Percentiles rank a stretch among this genome's conserved stretches.
Conservation (phyloP, 2,113 vertebrate species). For the Falcunculus frontatus region DNA sequence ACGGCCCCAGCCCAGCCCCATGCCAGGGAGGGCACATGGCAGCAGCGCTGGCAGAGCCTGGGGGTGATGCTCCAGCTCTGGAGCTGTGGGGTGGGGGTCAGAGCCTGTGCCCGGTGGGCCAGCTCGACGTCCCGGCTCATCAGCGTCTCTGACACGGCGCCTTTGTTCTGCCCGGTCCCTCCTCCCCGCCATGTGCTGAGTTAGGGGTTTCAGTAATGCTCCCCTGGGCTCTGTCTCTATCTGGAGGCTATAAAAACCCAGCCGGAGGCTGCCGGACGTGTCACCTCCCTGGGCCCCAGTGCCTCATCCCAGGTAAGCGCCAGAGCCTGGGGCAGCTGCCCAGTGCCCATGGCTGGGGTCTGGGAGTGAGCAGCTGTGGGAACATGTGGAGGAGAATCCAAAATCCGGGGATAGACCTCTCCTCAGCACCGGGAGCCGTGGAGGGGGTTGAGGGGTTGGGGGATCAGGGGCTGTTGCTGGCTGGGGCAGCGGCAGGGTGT, state of each 20-base stretch:
- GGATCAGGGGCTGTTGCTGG: accelerated
- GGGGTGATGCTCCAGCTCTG: accelerated
- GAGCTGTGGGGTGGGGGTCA: neutral
- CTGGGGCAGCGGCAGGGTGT: neutral
- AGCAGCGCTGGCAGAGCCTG: accelerated
- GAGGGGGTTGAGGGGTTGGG: accelerated
- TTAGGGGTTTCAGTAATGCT: slow-evolving; percentile 53
- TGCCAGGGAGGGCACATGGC: accelerated
- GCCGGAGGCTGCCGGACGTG: neutral
- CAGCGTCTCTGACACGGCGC: slow-evolving; percentile 15
- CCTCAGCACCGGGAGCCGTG: accelerated
- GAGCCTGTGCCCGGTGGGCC: neutral
- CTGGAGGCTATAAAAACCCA: slow-evolving; percentile 65
- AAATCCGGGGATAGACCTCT: accelerated
- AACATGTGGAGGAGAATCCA: neutral
- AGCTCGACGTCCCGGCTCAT: slow-evolving; percentile 60
- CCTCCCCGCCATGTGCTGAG: slow-evolving; percentile 64
- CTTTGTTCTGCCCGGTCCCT: slow-evolving; percentile 46
- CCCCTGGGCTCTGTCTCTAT: slow-evolving; percentile 38
- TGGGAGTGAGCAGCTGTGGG: accelerated
- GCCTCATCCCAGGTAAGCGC: neutral
- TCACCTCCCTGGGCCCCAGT: neutral
- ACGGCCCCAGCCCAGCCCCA: neutral
- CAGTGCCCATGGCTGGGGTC: neutral
- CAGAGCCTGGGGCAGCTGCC: neutral